A percentile compares a stretch with the other conserved stretches of the same genome.
These are phyloP conservation scores for Zygogramma bicolorata DNA, from an alignment of 2,888 invertebrate species.

Conservation along the genomic window DNA sequence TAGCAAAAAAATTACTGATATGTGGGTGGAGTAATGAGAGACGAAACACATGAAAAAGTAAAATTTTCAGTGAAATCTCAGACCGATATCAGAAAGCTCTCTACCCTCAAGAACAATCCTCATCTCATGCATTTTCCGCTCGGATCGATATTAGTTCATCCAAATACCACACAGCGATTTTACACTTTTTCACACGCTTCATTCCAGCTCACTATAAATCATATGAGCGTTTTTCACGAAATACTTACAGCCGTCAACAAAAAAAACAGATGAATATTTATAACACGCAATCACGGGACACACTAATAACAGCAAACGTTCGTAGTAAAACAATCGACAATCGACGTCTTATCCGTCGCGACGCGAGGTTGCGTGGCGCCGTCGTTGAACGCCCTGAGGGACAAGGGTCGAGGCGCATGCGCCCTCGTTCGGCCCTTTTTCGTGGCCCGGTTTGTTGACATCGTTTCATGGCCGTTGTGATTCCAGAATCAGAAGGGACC, in stretches of 20 bases:
- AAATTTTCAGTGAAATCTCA: neutral
- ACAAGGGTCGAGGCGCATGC: slow-evolving; percentile 12
- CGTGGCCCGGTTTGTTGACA: slow-evolving; percentile 11
- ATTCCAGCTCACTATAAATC: neutral
- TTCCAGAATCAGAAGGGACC: no score
- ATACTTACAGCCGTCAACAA: slow-evolving; percentile 3
- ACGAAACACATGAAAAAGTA: no score
- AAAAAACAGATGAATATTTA: slow-evolving; percentile 5
- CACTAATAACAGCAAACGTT: slow-evolving; percentile 8
- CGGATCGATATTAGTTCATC: neutral
- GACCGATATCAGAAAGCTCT: no score
- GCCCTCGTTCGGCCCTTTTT: neutral
- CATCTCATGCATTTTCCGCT: neutral
- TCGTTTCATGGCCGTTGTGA: neutral
- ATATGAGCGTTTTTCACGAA: neutral
- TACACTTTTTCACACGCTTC: neutral
- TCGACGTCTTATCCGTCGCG: neutral
- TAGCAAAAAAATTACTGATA: no score
- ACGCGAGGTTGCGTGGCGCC: slow-evolving; percentile 11
- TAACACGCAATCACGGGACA: slow-evolving; percentile 9
- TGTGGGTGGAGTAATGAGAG: no score
- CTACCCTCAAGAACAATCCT: neutral
- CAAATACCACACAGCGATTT: neutral
- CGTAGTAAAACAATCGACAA: neutral
- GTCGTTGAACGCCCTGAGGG: slow-evolving; percentile 16